Percentiles rank a stretch among this genome's conserved stretches.
phyloP scores from a whole-genome alignment of 2,888 invertebrate genomes.

The Nymphalis urticae region DNA sequence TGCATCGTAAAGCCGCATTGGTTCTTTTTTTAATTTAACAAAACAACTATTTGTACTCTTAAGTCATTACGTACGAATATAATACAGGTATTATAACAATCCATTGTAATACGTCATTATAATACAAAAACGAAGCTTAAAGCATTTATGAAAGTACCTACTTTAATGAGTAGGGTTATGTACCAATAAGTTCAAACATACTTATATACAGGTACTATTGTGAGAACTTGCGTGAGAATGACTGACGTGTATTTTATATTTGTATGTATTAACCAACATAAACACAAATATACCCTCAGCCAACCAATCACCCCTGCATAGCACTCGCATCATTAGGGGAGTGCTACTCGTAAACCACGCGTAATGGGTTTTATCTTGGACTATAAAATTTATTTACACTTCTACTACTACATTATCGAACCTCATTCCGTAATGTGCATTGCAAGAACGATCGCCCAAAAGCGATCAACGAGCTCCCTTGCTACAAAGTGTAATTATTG shows the following conservation, averaged over 20 bases:
- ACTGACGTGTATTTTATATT: constrained; percentile 21
- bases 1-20: constrained; percentile 39
- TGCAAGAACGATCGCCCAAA: constrained; percentile 40
- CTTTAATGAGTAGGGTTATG: too few species aligned
- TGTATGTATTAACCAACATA: constrained; percentile 34
- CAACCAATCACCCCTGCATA: constrained; percentile 55
- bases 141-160: too few species aligned
- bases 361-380: constrained; percentile 75
- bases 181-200: not conserved
- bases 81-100: too few species aligned
- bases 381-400: constrained; percentile 78
- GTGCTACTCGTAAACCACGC: constrained; percentile 71
- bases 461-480: constrained; percentile 16
- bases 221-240: constrained; percentile 35
- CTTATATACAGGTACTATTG: not conserved
- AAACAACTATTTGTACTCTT: not conserved
- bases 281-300: constrained; percentile 34
- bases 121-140: too few species aligned
- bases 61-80: too few species aligned
- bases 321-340: constrained; percentile 71
- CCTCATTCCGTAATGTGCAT: constrained; percentile 57
- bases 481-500: not conserved
- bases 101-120: too few species aligned
- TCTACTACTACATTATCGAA: constrained; percentile 60
- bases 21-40: constrained; percentile 39